Conservation (phyloP, 1,140 invertebrate genomes). For the Ephestia elutella region DNA sequence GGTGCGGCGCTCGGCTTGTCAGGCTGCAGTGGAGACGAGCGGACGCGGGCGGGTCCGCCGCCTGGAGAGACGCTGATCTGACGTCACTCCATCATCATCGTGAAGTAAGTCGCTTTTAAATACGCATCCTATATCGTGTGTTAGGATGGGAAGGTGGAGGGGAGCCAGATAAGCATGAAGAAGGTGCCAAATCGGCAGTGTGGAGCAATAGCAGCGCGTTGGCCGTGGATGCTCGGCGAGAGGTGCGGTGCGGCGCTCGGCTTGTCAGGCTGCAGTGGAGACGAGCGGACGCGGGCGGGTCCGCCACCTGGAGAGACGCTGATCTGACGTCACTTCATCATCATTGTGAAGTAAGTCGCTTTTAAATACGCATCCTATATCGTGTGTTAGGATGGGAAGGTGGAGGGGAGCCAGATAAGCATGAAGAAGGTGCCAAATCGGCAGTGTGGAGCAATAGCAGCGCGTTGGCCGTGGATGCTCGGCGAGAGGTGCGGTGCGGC, state of each 20-base stretch:
- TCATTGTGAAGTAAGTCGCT: constrained; percentile 44
- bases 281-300: constrained; percentile 34
- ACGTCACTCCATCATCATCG: constrained; percentile 60
- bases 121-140: constrained; percentile 19
- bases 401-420: constrained; percentile 39
- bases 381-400: constrained; percentile 59
- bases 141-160: constrained; percentile 65
- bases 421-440: constrained; percentile 47
- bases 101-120: constrained; percentile 34
- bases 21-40: constrained; percentile 57
- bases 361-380: constrained; percentile 4
- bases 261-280: constrained; percentile 61
- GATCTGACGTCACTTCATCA: constrained; percentile 61
- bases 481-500: constrained; percentile 52
- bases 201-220: constrained; percentile 63
- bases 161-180: constrained; percentile 31
- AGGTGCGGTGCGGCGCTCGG: constrained; percentile 53
- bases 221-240: constrained; percentile 52
- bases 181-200: constrained; percentile 52
- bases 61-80: constrained; percentile 58
- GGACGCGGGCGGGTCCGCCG: constrained; percentile 26
- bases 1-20: constrained; percentile 56
- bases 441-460: constrained; percentile 65
- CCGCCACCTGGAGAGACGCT: constrained; percentile 48
- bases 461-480: constrained; percentile 51